Evolutionary conservation across 2,113 vertebrate species (phyloP).

Genomic region (Rhea pennata): DNA sequence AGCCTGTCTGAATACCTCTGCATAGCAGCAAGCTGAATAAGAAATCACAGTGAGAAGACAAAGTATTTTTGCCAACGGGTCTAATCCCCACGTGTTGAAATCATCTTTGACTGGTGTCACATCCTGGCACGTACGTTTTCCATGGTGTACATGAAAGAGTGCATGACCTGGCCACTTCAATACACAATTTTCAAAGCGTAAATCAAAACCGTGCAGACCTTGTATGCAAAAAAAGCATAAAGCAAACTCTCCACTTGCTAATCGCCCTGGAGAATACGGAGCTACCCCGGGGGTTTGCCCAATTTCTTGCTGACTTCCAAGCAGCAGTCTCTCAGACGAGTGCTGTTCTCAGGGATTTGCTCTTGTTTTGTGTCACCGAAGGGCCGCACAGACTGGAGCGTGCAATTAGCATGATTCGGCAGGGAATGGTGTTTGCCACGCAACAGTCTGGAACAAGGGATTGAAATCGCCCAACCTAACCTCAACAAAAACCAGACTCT

Average conservation of each 20-base stretch:
- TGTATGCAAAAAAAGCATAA: not conserved
- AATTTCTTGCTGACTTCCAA: not conserved
- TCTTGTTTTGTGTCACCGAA: not conserved
- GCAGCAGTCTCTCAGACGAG: not conserved
- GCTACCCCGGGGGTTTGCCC: not conserved
- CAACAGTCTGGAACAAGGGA: not conserved
- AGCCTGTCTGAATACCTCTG: not conserved
- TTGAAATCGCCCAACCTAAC: not conserved
- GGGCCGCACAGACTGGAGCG: not conserved
- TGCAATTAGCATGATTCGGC: not conserved
- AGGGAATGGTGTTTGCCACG: too few relatives aligned
- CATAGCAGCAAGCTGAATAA: too few relatives aligned
- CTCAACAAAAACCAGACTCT: not conserved
- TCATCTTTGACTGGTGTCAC: not conserved
- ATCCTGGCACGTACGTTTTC: rapidly evolving
- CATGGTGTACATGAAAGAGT: not conserved
- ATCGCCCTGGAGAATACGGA: not conserved
- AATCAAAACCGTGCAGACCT: not conserved
- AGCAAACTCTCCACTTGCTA: not conserved
- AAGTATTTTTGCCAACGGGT: too few relatives aligned
- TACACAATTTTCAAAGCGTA: not conserved
- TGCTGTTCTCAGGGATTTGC: not conserved
- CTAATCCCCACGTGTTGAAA: not conserved
- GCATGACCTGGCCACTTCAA: rapidly evolving
- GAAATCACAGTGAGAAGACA: too few relatives aligned